Percentiles rank a stretch among this genome's conserved stretches.
phyloP scores from a whole-genome alignment of 2,113 vertebrate genomes.

The Edolisoma coerulescens region DNA sequence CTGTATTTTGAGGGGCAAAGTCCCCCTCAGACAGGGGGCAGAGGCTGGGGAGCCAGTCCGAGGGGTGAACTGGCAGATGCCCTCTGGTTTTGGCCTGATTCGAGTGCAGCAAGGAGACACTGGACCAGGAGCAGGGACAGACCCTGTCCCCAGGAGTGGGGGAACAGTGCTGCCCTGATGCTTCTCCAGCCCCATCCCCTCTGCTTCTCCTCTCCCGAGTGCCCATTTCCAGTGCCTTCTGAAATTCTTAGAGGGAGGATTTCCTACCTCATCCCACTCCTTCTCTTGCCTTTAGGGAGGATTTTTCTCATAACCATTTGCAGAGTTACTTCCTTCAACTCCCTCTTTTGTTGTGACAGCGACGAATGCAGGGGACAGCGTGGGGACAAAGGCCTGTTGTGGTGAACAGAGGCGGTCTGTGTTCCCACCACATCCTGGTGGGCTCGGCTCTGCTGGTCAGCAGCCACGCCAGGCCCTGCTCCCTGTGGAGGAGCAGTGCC shows the following conservation, averaged over 20 bases:
- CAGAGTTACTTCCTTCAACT: neutral
- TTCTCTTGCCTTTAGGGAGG: neutral
- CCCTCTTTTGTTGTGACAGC: neutral
- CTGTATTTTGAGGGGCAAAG: neutral
- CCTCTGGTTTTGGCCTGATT: neutral
- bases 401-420: neutral
- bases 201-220: neutral
- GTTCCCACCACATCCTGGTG: neutral
- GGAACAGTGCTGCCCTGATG: neutral
- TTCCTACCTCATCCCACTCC: neutral
- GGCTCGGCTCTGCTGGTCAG: neutral
- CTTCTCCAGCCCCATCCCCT: neutral
- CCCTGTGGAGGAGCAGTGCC: fast-evolving
- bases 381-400: neutral
- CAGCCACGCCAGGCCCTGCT: fast-evolving
- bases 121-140: neutral
- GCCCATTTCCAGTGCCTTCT: fast-evolving
- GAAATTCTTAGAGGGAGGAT: neutral
- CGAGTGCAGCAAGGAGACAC: fast-evolving
- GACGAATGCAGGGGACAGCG: neutral
- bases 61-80: neutral
- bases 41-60: neutral
- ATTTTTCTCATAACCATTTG: neutral
- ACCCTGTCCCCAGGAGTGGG: neutral
- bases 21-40: too few species aligned